Conservation (phyloP, 2,888 invertebrate genomes). For the Watsonalla binaria region DNA sequence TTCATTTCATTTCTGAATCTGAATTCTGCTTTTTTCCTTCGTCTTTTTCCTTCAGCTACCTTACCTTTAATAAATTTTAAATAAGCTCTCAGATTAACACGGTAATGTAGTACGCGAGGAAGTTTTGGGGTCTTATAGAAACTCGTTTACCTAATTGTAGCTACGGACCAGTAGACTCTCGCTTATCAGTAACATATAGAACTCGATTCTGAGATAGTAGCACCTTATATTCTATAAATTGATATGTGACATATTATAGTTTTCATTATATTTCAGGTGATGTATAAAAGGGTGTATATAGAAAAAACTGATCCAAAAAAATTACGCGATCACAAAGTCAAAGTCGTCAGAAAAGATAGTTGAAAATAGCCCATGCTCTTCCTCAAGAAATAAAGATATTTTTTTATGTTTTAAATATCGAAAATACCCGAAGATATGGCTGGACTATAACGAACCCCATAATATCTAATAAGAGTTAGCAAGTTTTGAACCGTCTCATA, state of each 20-base stretch:
- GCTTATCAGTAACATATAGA: neutral
- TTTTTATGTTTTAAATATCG: neutral
- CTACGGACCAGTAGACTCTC: constrained; percentile 2
- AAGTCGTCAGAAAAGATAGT: neutral
- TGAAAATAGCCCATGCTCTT: too few species aligned
- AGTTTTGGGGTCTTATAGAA: constrained; percentile 26
- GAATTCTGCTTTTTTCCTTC: constrained; percentile 67
- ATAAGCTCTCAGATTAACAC: constrained; percentile 68
- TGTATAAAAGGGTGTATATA: too few species aligned
- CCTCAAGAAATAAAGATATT: too few species aligned
- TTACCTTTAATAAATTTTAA: constrained; percentile 73
- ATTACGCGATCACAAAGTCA: neutral
- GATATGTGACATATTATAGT: too few species aligned
- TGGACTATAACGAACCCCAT: neutral
- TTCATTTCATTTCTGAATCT: constrained; percentile 78
- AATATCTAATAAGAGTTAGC: constrained; percentile 12
- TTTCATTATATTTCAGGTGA: too few species aligned
- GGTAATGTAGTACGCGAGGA: constrained; percentile 27
- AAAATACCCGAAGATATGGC: neutral
- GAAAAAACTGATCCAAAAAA: too few species aligned
- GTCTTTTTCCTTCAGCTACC: constrained; percentile 59
- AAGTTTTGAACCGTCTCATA: constrained; percentile 21
- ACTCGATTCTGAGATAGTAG: too few species aligned
- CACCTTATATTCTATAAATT: too few species aligned
- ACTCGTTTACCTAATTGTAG: constrained; percentile 26